Evolutionary conservation across 2,113 vertebrate species (phyloP).

Genomic region (Zosterops lateralis): DNA sequence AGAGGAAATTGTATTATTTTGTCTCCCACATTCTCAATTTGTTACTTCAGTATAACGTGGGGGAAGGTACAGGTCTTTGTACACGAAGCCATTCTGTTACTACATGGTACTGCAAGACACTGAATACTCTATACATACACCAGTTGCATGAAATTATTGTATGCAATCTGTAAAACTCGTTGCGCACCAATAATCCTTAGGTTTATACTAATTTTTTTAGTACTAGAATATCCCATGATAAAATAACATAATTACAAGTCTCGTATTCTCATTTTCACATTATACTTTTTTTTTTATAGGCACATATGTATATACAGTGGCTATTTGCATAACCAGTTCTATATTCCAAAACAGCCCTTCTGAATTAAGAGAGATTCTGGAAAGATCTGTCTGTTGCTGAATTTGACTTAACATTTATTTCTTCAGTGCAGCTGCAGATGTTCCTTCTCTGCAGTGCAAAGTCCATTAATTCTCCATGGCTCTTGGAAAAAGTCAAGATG

Average conservation of each 20-base stretch:
- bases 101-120: not conserved
- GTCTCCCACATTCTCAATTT: not conserved
- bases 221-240: not conserved
- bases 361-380: not conserved
- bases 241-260: not conserved
- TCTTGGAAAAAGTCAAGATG: not conserved
- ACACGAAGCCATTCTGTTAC: not conserved
- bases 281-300: slow-evolving; percentile 34
- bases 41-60: not conserved
- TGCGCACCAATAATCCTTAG: not conserved
- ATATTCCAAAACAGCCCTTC: slow-evolving; percentile 43
- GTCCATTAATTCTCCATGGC: not conserved
- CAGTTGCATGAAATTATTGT: fast-evolving
- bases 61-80: not conserved
- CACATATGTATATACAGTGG: slow-evolving; percentile 37
- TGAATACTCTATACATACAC: not conserved
- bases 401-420: not conserved
- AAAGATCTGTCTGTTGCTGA: slow-evolving; percentile 1
- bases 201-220: not conserved
- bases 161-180: not conserved
- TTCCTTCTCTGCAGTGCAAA: not conserved
- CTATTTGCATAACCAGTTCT: slow-evolving; percentile 6
- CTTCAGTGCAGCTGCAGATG: not conserved
- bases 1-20: not conserved
- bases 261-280: not conserved